Base-by-base conservation (phyloP, 2,797 vertebrate genomes). In the Tangara arthus region DNA sequence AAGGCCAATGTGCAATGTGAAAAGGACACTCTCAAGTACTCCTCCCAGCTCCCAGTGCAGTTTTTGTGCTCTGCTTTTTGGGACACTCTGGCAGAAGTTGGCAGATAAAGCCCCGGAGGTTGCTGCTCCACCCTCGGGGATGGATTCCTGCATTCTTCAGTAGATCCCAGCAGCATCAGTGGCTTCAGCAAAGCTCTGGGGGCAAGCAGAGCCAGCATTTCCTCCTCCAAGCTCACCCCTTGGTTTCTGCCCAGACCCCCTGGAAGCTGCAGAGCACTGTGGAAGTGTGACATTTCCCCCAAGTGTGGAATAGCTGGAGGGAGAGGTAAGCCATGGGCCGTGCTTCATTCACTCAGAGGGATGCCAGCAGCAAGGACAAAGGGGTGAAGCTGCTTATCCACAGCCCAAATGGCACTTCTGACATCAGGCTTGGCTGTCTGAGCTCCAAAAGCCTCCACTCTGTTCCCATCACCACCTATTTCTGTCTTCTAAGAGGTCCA, bases 1-100 rank as follows among this genome's bases (percentile, higher is more conserved):
- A 82, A 90, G 87, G 82, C 94, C 83, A 55, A 18, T 8, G 1
- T 91, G 91, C 93, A 94, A 95, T 87, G 95, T 85, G 93, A 92
- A 84, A 95, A 95, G 95, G 96, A 93, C 93, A 68, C 71, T 22
- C 16, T 22, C 83, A 76, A 76, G 69, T 28, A 4, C 61, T 72
- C 64, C 30, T 37, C 28, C 20, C 63, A 13, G 5, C 11, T 42
- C 28, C 21, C 66, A 15, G 6, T 11, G 26, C 14, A 19, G 22
- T 55, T 46, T 55, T 42, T 6, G 5, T 15, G 6, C 69, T 13
- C 37, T 35, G 59, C 47, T 73, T 47, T 55, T 47, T 13, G 26
- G 8, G 32, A 39, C 26, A 9, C 53, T n/a, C 2, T 2, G 8
- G 61, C 12, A 63, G 37, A 30, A 77, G 41, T 6, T 18, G 18